Evolutionary conservation across 2,113 vertebrate species (phyloP).

Genomic region (Prionailurus bengalensis): DNA sequence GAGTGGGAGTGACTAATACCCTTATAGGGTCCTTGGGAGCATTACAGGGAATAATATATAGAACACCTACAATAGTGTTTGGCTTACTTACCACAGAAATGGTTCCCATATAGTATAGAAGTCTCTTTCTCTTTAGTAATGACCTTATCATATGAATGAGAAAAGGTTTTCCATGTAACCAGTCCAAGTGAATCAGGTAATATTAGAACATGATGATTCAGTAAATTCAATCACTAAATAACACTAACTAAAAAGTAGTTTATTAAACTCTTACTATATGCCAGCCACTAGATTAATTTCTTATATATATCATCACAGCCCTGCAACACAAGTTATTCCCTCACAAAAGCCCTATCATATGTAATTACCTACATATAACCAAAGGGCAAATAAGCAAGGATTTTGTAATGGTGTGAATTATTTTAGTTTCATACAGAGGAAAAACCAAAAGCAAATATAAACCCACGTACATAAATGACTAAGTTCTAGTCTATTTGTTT

Average conservation of each 20-base stretch:
- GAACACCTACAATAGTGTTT: background rate
- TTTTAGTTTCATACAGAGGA: background rate
- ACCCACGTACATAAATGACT: background rate
- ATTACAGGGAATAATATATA: background rate
- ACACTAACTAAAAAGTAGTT: background rate
- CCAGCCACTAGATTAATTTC: background rate
- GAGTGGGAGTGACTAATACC: background rate
- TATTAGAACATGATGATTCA: background rate
- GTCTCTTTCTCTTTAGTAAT: background rate
- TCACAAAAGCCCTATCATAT: background rate
- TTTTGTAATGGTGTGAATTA: background rate
- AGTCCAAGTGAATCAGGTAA: background rate
- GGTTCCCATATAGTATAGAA: background rate
- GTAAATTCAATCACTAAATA: background rate
- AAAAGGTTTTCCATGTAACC: background rate
- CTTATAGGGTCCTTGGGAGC: background rate
- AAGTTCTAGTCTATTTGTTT: background rate
- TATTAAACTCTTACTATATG: background rate
- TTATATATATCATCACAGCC: background rate
- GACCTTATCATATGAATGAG: background rate
- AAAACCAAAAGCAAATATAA: background rate
- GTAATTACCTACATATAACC: background rate
- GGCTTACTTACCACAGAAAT: background rate
- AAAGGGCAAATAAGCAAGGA: background rate
- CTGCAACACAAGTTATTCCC: background rate